Evolutionary conservation across 2,113 vertebrate species (phyloP).

Genomic region (Rhodinocichla rosea): DNA sequence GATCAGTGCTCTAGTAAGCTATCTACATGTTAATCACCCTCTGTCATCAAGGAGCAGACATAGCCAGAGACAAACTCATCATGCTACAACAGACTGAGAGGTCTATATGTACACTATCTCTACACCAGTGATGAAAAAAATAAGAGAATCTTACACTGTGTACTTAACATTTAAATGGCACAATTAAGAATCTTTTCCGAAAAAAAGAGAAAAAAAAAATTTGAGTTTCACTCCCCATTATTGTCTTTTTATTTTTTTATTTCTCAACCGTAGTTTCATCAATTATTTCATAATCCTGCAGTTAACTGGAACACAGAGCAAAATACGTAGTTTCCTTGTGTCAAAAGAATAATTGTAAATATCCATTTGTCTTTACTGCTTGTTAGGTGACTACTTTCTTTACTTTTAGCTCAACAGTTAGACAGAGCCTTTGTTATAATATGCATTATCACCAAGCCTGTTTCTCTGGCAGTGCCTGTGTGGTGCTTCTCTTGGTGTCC

Average conservation of each 20-base stretch:
- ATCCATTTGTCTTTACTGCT: background rate
- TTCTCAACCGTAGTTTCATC: accelerated
- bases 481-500: background rate
- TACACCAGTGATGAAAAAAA: background rate
- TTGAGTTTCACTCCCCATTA: background rate
- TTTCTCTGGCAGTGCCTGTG: background rate
- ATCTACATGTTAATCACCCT: background rate
- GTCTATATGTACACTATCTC: background rate
- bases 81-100: accelerated
- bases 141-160: background rate
- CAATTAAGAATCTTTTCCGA: background rate
- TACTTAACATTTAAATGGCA: background rate
- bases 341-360: background rate
- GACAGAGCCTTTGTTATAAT: background rate
- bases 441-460: accelerated
- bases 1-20: background rate
- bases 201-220: accelerated
- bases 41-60: background rate
- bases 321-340: background rate
- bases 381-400: background rate
- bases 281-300: background rate
- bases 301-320: background rate
- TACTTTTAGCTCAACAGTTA: background rate
- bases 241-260: background rate
- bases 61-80: background rate